Percentiles rank a stretch among this genome's conserved stretches.
These are phyloP conservation scores for Galleria mellonella DNA, from an alignment of 1,140 invertebrate genomes.

Conservation along the genomic window DNA sequence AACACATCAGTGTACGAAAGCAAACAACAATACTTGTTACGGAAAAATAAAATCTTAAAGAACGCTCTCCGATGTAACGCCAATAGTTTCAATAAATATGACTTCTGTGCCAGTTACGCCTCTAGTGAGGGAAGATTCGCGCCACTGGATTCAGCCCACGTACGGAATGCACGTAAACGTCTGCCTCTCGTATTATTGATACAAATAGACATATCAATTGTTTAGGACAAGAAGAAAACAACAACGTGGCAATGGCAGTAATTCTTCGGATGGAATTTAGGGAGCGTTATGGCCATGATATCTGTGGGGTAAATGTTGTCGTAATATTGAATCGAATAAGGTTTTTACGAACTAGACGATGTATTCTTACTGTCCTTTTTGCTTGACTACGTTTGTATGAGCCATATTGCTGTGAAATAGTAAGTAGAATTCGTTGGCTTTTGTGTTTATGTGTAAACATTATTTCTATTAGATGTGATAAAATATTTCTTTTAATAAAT, in stretches of 20 bases:
- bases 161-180: constrained; percentile 62
- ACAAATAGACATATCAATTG: constrained; percentile 73
- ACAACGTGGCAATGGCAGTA: constrained; percentile 44
- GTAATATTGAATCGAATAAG: constrained; percentile 22
- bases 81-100: constrained; percentile 49
- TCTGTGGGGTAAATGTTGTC: constrained; percentile 25
- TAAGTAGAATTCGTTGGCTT: too few relatives aligned
- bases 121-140: constrained; percentile 10
- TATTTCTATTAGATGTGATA: too few relatives aligned
- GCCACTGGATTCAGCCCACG: constrained; percentile 54
- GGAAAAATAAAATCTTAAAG: constrained; percentile 8
- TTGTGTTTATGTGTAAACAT: too few relatives aligned
- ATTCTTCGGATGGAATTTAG: constrained; percentile 33
- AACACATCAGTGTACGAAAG: too few relatives aligned
- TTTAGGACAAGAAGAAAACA: constrained; percentile 59
- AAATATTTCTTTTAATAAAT: too few relatives aligned
- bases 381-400: constrained; percentile 1
- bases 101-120: constrained; percentile 15
- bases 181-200: constrained; percentile 66
- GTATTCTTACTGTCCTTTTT: constrained; percentile 25
- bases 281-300: constrained; percentile 29
- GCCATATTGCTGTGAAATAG: neutral
- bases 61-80: constrained; percentile 6
- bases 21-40: neutral
- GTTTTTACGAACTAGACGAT: constrained; percentile 24